phyloP scores from a whole-genome alignment of 2,797 vertebrate species.

The Chelonia mydas region DNA sequence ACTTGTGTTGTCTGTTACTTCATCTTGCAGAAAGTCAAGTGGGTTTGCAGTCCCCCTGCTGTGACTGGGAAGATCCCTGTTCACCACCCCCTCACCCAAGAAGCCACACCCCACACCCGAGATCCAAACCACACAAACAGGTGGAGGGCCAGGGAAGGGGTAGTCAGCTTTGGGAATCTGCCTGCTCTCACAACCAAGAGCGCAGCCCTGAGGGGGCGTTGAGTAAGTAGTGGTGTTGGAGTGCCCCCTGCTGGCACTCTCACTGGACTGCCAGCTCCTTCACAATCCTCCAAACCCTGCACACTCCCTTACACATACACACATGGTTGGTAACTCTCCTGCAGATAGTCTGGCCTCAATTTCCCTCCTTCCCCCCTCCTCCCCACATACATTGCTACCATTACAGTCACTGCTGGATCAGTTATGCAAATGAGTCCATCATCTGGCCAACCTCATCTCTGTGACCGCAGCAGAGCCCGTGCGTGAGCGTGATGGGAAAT shows the following conservation, averaged over 20 bases:
- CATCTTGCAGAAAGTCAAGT: not conserved
- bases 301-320: not conserved
- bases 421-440: not conserved
- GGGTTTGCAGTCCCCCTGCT: not conserved
- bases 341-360: not conserved
- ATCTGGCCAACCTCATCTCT: not conserved
- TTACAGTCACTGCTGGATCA: not conserved
- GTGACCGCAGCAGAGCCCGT: not conserved
- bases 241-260: conserved; percentile 77
- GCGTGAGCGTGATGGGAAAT: fast-evolving
- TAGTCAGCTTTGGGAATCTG: not conserved
- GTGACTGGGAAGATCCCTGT: not conserved
- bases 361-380: fast-evolving
- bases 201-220: not conserved
- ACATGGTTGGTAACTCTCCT: not conserved
- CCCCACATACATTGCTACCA: fast-evolving
- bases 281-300: not conserved
- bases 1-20: not conserved
- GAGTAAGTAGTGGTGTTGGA: conserved; percentile 43
- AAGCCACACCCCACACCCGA: not conserved
- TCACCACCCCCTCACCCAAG: not conserved
- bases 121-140: not conserved
- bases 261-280: not conserved
- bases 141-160: fast-evolving
- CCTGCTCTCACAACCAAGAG: fast-evolving